These are phyloP conservation scores for Nephotettix cincticeps DNA, from an alignment of 1,140 invertebrate species.

Conservation along the genomic window DNA sequence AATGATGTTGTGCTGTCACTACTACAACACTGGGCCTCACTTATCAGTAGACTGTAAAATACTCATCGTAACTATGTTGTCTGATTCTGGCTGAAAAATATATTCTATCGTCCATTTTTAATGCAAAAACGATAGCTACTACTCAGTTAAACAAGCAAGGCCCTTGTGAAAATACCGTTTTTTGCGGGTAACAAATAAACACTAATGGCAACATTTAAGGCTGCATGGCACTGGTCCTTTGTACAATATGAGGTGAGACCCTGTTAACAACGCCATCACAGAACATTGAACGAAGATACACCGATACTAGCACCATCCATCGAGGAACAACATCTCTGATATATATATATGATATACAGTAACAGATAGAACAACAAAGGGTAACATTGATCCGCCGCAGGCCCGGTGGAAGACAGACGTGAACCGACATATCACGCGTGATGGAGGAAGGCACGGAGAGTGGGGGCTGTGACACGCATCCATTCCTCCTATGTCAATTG, in stretches of 20 bases:
- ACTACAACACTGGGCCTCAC: too few relatives aligned
- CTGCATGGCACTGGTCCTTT: conserved; percentile 25
- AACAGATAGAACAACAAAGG: neutral
- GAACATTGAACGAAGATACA: conserved; percentile 13
- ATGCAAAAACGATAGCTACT: too few relatives aligned
- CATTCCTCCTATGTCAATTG: neutral
- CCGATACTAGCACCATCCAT: conserved; percentile 8
- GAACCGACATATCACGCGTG: neutral
- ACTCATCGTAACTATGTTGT: too few relatives aligned
- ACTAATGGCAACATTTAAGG: conserved; percentile 9
- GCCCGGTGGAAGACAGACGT: conserved; percentile 10
- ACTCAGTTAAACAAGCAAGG: neutral
- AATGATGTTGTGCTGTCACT: neutral
- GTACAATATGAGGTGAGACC: neutral
- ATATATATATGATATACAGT: neutral
- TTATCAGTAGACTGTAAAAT: too few relatives aligned
- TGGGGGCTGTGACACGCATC: conserved; percentile 22
- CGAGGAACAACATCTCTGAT: neutral
- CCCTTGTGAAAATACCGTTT: neutral
- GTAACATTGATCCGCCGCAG: neutral
- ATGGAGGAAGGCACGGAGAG: conserved; percentile 21
- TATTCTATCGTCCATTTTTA: too few relatives aligned
- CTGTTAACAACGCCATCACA: neutral
- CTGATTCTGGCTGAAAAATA: too few relatives aligned
- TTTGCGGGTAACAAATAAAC: neutral